Base-by-base conservation (phyloP, 2,113 vertebrate genomes). In the Hiodon alosoides region DNA sequence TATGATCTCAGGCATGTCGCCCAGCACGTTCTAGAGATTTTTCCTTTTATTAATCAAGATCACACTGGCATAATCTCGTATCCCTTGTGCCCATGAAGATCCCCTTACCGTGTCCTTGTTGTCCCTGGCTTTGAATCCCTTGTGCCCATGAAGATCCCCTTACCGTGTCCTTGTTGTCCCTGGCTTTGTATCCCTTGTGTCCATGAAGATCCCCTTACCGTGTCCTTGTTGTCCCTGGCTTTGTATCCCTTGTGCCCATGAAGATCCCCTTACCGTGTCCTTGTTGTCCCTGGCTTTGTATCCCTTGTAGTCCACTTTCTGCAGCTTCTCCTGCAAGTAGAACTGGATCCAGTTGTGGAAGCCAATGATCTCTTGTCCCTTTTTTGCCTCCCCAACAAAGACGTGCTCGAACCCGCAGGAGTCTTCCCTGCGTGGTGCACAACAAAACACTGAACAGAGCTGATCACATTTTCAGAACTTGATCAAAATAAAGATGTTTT, bases 321-420 rank as follows among this genome's bases (percentile, higher is more conserved):
- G 76, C 0, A 3, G 80, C 73, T 94, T 95, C 77, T 95, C 93
- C 87, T 95, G 93, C 77, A 94, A 86, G 83, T 93, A 95, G 86
- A 96, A 95, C 80, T 94, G 93, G 65, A 96, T 84, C 93, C 94
- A 95, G 87, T 95, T 95, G 83, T 95, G 94, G 47, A 96, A 87
- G 65, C 93, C 94, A 79, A 93, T 84, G 65, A 95, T 87, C 83
- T 93, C 87, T 59, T 81, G 82, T 0, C 88, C 89, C 0, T 10
- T 61, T 67, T 90, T 93, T 46, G 90, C 91, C 84, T 95, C 94
- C 55, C 93, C 94, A 11, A 96, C 91, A 88, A 96, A 96, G 79
- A 95, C 93, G 0, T 94, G 94, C 75, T 95, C 93, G 79, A 96
- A 96, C 1, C 94, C 93, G 13, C 92, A 94, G 6, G 94, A 96